These are phyloP conservation scores for Beroe forskalii DNA, from an alignment of 37 sponge, comb jelly and placozoan species.

Conservation along the genomic window DNA sequence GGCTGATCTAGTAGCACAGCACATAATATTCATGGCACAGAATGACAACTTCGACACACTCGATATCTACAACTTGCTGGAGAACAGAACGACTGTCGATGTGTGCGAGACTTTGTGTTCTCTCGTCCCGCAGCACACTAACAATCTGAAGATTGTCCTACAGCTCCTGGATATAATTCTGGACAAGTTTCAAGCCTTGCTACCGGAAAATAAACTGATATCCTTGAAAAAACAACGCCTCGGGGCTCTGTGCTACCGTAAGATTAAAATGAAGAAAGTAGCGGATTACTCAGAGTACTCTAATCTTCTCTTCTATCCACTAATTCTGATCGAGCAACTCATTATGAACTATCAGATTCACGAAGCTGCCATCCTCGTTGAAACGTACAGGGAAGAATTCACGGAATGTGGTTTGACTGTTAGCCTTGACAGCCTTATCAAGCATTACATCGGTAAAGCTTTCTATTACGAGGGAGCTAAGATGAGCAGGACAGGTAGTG, in stretches of 20 bases:
- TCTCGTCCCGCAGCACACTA: slow-evolving; percentile 7
- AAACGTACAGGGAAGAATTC: not conserved
- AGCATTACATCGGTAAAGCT: slow-evolving; percentile 36
- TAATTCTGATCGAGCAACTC: slow-evolving; percentile 56
- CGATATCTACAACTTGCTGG: slow-evolving; percentile 43
- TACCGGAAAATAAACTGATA: not conserved
- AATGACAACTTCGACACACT: slow-evolving; percentile 61
- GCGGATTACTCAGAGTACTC: slow-evolving; percentile 15
- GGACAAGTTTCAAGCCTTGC: slow-evolving; percentile 25
- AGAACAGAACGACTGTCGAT: not conserved
- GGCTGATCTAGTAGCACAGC: slow-evolving; percentile 48
- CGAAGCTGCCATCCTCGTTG: slow-evolving; percentile 9
- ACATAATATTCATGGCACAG: slow-evolving; percentile 43
- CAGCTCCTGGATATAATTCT: slow-evolving; percentile 25
- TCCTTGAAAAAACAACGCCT: slow-evolving; percentile 23
- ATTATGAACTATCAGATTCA: slow-evolving; percentile 58
- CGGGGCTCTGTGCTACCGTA: slow-evolving; percentile 30
- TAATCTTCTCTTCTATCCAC: slow-evolving; percentile 11
- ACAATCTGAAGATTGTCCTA: slow-evolving; percentile 59
- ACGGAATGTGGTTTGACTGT: slow-evolving; percentile 9
- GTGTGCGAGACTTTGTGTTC: slow-evolving; percentile 3
- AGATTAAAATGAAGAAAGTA: not conserved
- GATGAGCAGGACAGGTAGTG: not conserved
- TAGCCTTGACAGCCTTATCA: not conserved
- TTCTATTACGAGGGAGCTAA: slow-evolving; percentile 52